These are phyloP conservation scores for Chaetodon trifascialis DNA, from an alignment of 2,113 vertebrate genomes.

Conservation along the genomic window DNA sequence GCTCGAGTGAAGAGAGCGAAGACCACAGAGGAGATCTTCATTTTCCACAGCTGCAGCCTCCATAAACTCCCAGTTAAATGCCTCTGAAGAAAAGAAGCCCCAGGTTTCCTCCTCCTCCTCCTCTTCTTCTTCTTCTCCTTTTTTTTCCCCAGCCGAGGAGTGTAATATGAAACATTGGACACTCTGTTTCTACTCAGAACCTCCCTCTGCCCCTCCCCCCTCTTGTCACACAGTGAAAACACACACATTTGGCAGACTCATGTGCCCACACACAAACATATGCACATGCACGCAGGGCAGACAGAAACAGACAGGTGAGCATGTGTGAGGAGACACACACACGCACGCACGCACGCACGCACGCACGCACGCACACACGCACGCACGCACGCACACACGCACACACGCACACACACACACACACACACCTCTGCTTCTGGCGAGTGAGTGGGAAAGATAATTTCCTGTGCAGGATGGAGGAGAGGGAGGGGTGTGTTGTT, in stretches of 20 bases:
- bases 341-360: background rate
- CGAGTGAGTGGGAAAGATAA: constrained; percentile 62
- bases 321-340: constrained; percentile 3
- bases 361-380: constrained; percentile 14
- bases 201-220: constrained; percentile 70
- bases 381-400: constrained; percentile 3
- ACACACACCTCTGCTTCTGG: constrained; percentile 42
- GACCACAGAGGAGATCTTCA: constrained; percentile 83
- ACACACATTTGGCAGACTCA: constrained; percentile 41
- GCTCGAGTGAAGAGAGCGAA: constrained; percentile 79
- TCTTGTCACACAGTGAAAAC: constrained; percentile 50
- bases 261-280: constrained; percentile 19
- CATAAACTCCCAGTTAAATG: constrained; percentile 78
- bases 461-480: constrained; percentile 66
- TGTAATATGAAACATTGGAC: constrained; percentile 83
- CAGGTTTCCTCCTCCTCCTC: constrained; percentile 60
- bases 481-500: constrained; percentile 28
- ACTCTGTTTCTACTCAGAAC: constrained; percentile 75
- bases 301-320: constrained; percentile 50
- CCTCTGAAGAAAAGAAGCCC: constrained; percentile 59
- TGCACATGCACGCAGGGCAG: constrained; percentile 1
- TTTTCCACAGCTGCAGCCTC: constrained; percentile 82
- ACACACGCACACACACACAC: constrained; percentile 15
- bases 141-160: constrained; percentile 28
- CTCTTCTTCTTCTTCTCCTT: background rate